A percentile compares a stretch with the other conserved stretches of the same genome.
phyloP scores from a whole-genome alignment of 2,113 vertebrate genomes.

The Marmota flaviventris region DNA sequence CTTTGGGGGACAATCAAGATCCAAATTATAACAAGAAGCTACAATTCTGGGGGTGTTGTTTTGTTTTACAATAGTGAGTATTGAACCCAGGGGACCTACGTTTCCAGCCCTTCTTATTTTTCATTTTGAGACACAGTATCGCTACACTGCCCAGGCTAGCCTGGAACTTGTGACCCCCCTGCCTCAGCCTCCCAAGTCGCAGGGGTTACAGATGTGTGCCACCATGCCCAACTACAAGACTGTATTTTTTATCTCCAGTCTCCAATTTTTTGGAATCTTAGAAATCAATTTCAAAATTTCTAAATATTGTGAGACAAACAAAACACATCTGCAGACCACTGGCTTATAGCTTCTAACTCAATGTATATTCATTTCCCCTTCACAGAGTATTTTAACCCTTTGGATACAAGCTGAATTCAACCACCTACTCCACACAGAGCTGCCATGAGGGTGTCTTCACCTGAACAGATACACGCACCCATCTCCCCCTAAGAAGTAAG shows the following conservation, averaged over 20 bases:
- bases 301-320: not conserved
- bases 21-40: not conserved
- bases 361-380: not conserved
- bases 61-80: too few relatives aligned
- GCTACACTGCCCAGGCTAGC: too few relatives aligned
- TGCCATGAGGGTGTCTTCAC: not conserved
- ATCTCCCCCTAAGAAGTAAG: not conserved
- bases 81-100: too few relatives aligned
- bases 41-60: too few relatives aligned
- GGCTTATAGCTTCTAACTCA: not conserved
- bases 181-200: too few relatives aligned
- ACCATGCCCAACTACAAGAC: not conserved
- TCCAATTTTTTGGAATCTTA: constrained; percentile 29
- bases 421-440: not conserved
- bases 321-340: not conserved
- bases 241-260: not conserved
- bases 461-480: not conserved
- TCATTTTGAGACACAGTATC: too few relatives aligned
- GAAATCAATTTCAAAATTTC: not conserved
- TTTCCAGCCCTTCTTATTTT: too few relatives aligned
- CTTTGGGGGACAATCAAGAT: not conserved
- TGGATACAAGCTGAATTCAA: not conserved
- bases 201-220: too few relatives aligned
- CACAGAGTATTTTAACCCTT: not conserved
- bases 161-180: too few relatives aligned